Conservation (phyloP, 1,140 invertebrate genomes). For the Drosophila mauritiana region DNA sequence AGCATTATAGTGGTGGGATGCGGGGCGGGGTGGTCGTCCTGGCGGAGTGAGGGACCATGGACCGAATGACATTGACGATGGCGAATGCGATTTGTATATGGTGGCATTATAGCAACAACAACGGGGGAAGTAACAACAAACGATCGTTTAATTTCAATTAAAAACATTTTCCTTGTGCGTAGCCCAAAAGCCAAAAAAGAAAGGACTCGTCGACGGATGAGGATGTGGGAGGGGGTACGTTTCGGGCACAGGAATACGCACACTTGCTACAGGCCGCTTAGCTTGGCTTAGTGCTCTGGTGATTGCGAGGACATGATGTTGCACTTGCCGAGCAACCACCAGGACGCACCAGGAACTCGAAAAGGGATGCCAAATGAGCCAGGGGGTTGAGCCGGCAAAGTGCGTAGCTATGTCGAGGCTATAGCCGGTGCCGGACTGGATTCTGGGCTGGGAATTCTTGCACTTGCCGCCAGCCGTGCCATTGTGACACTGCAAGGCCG, state of each 20-base stretch:
- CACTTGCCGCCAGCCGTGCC: constrained; percentile 74
- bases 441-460: constrained; percentile 83
- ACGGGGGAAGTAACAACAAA: constrained; percentile 66
- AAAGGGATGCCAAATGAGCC: constrained; percentile 53
- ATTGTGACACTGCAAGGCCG: constrained; percentile 81
- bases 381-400: constrained; percentile 58
- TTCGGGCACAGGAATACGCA: constrained; percentile 71
- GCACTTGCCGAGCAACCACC: constrained; percentile 79
- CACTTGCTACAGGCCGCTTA: constrained; percentile 79
- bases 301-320: constrained; percentile 79
- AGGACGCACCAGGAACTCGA: constrained; percentile 55
- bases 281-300: constrained; percentile 77
- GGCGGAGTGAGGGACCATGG: constrained; percentile 16
- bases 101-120: constrained; percentile 76
- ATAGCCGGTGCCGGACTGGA: constrained; percentile 37
- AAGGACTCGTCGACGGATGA: constrained; percentile 30
- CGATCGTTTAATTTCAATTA: constrained; percentile 85
- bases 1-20: constrained; percentile 31
- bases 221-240: constrained; percentile 9
- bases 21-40: constrained; percentile 4
- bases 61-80: constrained; percentile 48
- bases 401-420: constrained; percentile 75
- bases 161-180: constrained; percentile 69
- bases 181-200: constrained; percentile 75
- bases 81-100: constrained; percentile 82